Evolutionary conservation across 2,113 vertebrate genomes (phyloP).

Genomic region (Cervus canadensis): DNA sequence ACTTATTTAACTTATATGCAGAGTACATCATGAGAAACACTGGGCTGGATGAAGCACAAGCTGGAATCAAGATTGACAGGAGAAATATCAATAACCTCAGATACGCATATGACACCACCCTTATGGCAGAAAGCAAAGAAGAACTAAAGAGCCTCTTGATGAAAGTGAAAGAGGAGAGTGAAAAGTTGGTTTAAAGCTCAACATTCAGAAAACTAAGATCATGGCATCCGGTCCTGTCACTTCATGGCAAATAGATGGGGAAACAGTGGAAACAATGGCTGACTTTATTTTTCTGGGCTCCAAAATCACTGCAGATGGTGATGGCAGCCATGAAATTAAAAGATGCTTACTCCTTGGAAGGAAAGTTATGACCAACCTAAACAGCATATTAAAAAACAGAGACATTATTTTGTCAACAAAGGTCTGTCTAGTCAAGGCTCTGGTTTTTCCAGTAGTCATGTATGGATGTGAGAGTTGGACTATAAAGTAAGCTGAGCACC

Average conservation of each 20-base stretch:
- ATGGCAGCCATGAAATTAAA: neutral
- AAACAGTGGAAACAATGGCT: neutral
- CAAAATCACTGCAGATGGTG: neutral
- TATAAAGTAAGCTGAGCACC: neutral
- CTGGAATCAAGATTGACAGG: neutral
- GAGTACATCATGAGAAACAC: neutral
- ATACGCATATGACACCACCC: neutral
- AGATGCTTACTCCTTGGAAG: neutral
- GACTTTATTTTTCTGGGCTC: accelerated
- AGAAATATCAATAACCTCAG: neutral
- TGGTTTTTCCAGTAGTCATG: neutral
- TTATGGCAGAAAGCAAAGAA: neutral
- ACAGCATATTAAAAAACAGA: neutral
- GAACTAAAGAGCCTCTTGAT: neutral
- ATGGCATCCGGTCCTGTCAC: neutral
- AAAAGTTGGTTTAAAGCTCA: neutral
- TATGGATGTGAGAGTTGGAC: neutral
- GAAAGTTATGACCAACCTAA: neutral
- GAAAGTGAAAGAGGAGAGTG: neutral
- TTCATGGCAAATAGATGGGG: neutral
- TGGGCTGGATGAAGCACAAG: neutral
- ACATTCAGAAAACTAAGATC: neutral
- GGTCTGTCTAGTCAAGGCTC: neutral
- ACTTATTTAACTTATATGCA: neutral
- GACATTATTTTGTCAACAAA: neutral